Percentiles rank a stretch among this genome's conserved stretches.
These are phyloP conservation scores for Bradysia coprophila DNA, from an alignment of 1,140 invertebrate genomes.

Conservation along the genomic window DNA sequence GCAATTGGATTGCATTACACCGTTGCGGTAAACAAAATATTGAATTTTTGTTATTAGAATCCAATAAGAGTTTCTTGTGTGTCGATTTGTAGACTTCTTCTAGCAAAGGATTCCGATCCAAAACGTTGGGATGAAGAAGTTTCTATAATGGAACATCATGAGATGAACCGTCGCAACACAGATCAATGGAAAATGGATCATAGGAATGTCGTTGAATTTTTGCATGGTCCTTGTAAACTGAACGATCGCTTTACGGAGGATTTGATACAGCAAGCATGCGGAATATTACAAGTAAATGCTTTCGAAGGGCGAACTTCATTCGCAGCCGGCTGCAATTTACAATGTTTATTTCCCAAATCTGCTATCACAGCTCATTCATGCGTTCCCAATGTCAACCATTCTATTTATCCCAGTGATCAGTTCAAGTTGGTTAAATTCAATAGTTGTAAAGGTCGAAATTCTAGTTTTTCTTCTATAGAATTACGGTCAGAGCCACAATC, in stretches of 20 bases:
- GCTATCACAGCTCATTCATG: constrained; percentile 64
- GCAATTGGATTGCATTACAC: constrained; percentile 62
- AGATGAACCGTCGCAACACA: constrained; percentile 31
- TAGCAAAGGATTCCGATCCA: constrained; percentile 46
- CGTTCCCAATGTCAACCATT: constrained; percentile 61
- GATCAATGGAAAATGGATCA: constrained; percentile 51
- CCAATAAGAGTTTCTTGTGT: too few relatives aligned
- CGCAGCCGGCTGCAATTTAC: too few relatives aligned
- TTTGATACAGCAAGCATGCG: constrained; percentile 51
- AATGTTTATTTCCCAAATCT: constrained; percentile 51
- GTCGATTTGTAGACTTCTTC: constrained; percentile 41
- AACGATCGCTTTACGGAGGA: constrained; percentile 41
- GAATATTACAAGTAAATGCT: constrained; percentile 57
- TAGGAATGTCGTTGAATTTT: constrained; percentile 51
- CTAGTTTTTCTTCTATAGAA: constrained; percentile 25
- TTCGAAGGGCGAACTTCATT: constrained; percentile 52
- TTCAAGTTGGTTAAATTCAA: constrained; percentile 27
- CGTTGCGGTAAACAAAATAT: constrained; percentile 38
- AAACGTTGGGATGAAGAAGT: constrained; percentile 50
- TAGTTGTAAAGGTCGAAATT: constrained; percentile 6
- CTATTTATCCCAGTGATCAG: constrained; percentile 34
- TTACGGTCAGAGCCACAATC: constrained; percentile 46
- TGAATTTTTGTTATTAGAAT: too few relatives aligned
- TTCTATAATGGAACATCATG: constrained; percentile 50
- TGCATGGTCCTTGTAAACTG: constrained; percentile 48